Percentiles rank a stretch among this genome's conserved stretches.
These are phyloP conservation scores for Congeria kusceri DNA, from an alignment of 2,888 invertebrate genomes.

Conservation along the genomic window DNA sequence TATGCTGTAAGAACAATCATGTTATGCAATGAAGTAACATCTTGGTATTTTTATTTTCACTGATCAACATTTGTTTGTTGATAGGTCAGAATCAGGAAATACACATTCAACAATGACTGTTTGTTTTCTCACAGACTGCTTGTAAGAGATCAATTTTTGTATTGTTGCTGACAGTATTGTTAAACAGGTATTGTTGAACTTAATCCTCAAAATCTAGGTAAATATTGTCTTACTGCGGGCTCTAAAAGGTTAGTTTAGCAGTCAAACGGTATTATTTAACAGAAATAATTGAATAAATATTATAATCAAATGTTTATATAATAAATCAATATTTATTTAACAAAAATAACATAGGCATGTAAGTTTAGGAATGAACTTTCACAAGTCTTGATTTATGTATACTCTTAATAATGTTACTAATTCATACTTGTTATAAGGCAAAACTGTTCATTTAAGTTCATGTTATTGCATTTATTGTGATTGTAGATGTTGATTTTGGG, in stretches of 20 bases:
- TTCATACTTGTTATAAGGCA: too few species aligned
- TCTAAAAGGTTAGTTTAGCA: slow-evolving; percentile 59
- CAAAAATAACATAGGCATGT: too few species aligned
- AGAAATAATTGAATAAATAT: slow-evolving; percentile 47
- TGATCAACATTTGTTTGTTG: background rate
- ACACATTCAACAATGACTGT: background rate
- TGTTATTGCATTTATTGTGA: too few species aligned
- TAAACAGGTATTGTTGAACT: slow-evolving; percentile 30
- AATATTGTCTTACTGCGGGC: slow-evolving; percentile 54
- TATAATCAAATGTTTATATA: slow-evolving; percentile 48
- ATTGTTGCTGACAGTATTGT: background rate
- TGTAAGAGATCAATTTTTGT: background rate
- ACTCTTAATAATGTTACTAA: too few species aligned
- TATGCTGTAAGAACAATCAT: background rate
- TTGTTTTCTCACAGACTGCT: background rate
- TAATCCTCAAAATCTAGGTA: slow-evolving; percentile 54
- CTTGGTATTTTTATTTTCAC: background rate
- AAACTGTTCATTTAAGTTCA: too few species aligned
- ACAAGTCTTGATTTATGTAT: too few species aligned
- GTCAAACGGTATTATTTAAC: slow-evolving; percentile 45
- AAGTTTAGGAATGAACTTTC: too few species aligned
- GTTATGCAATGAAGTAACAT: background rate
- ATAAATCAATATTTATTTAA: slow-evolving; percentile 27
- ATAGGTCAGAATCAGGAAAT: background rate
- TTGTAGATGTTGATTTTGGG: too few species aligned